A percentile compares a stretch with the other conserved stretches of the same genome.
Conservation (phyloP, 2,113 vertebrate genomes). For the Myiagra hebetior region DNA sequence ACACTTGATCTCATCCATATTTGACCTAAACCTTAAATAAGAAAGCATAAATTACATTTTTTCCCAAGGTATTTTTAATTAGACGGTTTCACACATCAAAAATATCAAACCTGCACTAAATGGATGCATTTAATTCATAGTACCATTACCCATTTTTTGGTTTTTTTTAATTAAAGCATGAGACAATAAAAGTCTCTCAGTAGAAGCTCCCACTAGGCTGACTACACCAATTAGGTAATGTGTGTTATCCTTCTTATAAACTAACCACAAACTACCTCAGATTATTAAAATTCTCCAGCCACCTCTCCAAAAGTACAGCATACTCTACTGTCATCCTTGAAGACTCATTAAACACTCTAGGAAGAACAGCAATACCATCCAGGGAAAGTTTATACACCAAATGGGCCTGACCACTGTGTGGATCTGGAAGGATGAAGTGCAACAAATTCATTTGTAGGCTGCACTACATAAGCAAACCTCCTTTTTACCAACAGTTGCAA, state of each 20-base stretch:
- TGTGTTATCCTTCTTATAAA: neutral
- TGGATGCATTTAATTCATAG: neutral
- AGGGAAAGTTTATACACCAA: neutral
- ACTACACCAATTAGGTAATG: neutral
- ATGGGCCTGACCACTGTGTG: neutral
- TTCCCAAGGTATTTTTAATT: neutral
- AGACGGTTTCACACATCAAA: neutral
- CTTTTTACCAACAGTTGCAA: neutral
- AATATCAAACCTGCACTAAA: neutral
- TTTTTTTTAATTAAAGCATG: neutral
- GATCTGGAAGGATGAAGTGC: neutral
- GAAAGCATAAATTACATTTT: neutral
- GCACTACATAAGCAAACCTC: neutral
- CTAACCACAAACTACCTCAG: neutral
- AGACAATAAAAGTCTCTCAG: neutral
- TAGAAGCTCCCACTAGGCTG: neutral
- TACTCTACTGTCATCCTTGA: neutral
- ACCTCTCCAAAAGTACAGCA: neutral
- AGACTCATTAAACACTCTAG: neutral
- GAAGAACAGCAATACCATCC: neutral
- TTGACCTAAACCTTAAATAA: neutral
- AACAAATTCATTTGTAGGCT: neutral
- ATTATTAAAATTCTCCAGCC: neutral
- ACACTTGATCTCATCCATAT: neutral
- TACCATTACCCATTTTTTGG: neutral